Conservation (phyloP, 2,888 invertebrate species). For the Anagyrus pseudococci region DNA sequence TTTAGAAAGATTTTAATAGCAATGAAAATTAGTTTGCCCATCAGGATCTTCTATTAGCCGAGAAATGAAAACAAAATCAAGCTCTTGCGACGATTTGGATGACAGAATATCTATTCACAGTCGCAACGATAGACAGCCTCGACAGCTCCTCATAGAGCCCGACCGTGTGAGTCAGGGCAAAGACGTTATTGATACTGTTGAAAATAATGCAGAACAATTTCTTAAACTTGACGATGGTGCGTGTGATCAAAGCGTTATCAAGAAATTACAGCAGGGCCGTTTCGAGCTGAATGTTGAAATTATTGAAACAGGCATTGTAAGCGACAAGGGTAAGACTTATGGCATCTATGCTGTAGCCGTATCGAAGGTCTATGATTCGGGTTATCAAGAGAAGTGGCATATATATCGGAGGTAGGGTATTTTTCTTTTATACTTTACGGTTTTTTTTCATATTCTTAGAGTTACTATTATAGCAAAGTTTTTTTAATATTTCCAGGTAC, state of each 20-base stretch:
- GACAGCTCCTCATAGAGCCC: slow-evolving; percentile 25
- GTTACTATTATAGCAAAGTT: too few species aligned
- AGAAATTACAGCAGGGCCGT: slow-evolving; percentile 56
- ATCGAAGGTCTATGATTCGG: slow-evolving; percentile 71
- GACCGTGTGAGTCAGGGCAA: slow-evolving; percentile 42
- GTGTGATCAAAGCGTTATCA: slow-evolving; percentile 54
- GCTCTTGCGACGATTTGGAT: slow-evolving; percentile 30
- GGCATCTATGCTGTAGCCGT: slow-evolving; percentile 90
- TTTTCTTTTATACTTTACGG: not conserved
- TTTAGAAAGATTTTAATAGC: too few species aligned
- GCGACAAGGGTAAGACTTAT: slow-evolving; percentile 84
- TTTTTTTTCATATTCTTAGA: too few species aligned
- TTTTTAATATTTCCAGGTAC: slow-evolving; percentile 69
- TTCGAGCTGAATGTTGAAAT: slow-evolving; percentile 57
- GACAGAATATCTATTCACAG: slow-evolving; percentile 15
- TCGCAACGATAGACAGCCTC: slow-evolving; percentile 43
- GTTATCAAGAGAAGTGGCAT: slow-evolving; percentile 83
- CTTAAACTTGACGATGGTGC: slow-evolving; percentile 50
- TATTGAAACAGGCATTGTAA: slow-evolving; percentile 71
- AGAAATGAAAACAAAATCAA: slow-evolving; percentile 35
- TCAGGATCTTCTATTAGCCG: slow-evolving; percentile 16
- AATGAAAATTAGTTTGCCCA: not conserved
- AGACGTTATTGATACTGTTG: slow-evolving; percentile 48
- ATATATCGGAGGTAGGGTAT: slow-evolving; percentile 74
- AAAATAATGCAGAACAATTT: slow-evolving; percentile 49